phyloP scores from a whole-genome alignment of 2,888 invertebrate species.

The Aphidoletes aphidimyza region DNA sequence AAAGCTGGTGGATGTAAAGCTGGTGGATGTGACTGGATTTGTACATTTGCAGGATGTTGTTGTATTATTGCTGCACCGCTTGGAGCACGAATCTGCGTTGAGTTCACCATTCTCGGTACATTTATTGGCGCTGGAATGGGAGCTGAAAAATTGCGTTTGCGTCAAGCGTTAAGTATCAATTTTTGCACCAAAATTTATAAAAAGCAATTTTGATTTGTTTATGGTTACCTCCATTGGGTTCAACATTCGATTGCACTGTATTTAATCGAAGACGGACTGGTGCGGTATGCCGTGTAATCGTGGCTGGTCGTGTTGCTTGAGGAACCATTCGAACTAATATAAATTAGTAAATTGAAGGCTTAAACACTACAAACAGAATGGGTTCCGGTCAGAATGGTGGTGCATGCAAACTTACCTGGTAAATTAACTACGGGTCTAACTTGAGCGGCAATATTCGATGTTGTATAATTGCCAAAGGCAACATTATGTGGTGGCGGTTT shows the following conservation, averaged over 20 bases:
- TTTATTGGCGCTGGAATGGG: conserved; percentile 56
- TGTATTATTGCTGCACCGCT: conserved; percentile 60
- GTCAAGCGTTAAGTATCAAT: background rate
- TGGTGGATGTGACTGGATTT: conserved; percentile 62
- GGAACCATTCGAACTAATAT: conserved; percentile 73
- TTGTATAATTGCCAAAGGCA: conserved; percentile 68
- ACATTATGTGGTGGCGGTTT: conserved; percentile 85
- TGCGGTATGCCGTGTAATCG: conserved; percentile 66
- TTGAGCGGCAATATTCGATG: conserved; percentile 66
- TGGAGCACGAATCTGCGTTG: conserved; percentile 61
- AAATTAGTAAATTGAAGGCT: background rate
- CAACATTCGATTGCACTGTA: conserved; percentile 54
- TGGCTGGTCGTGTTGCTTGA: conserved; percentile 65
- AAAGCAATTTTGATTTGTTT: background rate
- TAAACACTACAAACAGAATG: no score
- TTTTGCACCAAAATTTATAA: no score
- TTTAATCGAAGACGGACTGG: conserved; percentile 64
- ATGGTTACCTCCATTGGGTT: conserved; percentile 19
- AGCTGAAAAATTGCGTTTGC: background rate
- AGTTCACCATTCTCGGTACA: conserved; percentile 63
- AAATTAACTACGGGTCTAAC: conserved; percentile 68
- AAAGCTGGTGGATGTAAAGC: conserved; percentile 64
- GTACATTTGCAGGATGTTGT: conserved; percentile 61
- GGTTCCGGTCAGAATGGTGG: background rate
- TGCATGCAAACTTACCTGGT: conserved; percentile 62